These are phyloP conservation scores for Cyanoderma ruficeps DNA, from an alignment of 2,113 vertebrate species.

Conservation along the genomic window DNA sequence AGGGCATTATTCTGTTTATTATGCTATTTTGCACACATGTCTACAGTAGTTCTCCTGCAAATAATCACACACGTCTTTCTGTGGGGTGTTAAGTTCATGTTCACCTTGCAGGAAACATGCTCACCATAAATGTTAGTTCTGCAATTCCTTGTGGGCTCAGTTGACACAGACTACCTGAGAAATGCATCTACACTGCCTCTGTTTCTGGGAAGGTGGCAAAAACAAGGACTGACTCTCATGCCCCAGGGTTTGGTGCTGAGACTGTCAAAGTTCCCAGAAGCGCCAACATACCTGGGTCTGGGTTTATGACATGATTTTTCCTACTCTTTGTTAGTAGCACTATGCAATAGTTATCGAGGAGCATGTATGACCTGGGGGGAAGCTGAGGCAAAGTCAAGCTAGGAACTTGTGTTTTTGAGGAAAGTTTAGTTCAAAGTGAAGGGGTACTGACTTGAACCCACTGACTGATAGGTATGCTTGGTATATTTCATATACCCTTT, in stretches of 20 bases:
- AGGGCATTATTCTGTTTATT: not conserved
- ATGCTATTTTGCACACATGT: rapidly evolving
- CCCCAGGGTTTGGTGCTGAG: not conserved
- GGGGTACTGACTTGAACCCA: not conserved
- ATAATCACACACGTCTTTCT: not conserved
- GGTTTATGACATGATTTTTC: not conserved
- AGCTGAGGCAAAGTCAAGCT: not conserved
- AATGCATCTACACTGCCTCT: not conserved
- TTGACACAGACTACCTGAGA: not conserved
- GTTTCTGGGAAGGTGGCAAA: not conserved
- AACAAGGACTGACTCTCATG: not conserved
- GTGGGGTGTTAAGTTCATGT: not conserved
- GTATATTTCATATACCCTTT: not conserved
- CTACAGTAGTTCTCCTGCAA: not conserved
- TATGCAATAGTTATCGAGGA: not conserved
- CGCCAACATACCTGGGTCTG: not conserved
- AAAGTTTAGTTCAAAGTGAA: not conserved
- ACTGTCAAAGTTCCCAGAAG: not conserved
- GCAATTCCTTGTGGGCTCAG: not conserved
- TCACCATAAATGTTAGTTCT: not conserved
- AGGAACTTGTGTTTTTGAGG: not conserved
- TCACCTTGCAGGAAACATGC: not conserved
- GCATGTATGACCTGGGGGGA: not conserved
- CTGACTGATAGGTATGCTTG: not conserved
- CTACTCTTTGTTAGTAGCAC: not conserved